A percentile compares a stretch with the other conserved stretches of the same genome.
Conservation (phyloP, 2,797 vertebrate species). For the Xiphophorus birchmanni region DNA sequence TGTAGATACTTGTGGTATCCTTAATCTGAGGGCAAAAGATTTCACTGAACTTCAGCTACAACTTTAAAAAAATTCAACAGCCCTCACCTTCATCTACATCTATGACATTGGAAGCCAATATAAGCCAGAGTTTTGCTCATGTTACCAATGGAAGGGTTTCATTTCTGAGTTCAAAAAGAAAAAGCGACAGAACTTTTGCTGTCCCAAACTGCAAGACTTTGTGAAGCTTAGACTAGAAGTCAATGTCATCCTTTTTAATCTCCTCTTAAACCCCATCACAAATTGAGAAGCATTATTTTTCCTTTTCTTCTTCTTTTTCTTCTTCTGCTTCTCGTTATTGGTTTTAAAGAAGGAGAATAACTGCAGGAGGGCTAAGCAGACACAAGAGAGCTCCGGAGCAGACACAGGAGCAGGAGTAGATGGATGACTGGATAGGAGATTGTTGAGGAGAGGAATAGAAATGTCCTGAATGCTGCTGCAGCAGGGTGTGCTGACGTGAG, state of each 20-base stretch:
- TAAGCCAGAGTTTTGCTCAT: conserved; percentile 23
- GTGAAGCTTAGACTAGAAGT: conserved; percentile 42
- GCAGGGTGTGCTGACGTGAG: conserved; percentile 77
- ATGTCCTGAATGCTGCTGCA: conserved; percentile 71
- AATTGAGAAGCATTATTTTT: conserved; percentile 21
- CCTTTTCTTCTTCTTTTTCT: neutral
- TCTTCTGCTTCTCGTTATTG: conserved; percentile 11
- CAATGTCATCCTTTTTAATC: conserved; percentile 41
- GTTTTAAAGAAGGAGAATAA: conserved; percentile 25
- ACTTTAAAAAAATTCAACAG: conserved; percentile 11
- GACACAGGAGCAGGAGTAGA: conserved; percentile 56
- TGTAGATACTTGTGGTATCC: neutral
- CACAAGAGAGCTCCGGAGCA: conserved; percentile 23
- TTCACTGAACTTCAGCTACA: conserved; percentile 20
- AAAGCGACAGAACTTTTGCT: conserved; percentile 28
- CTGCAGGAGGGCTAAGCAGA: conserved; percentile 39
- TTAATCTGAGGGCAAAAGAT: conserved; percentile 3
- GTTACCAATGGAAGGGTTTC: conserved; percentile 6
- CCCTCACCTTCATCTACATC: conserved; percentile 24
- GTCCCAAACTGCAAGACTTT: conserved; percentile 26
- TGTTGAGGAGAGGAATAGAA: conserved; percentile 68
- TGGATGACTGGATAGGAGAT: conserved; percentile 59
- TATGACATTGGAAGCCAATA: conserved; percentile 43
- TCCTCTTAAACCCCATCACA: conserved; percentile 29
- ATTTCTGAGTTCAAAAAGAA: conserved; percentile 31